A percentile compares a stretch with the other conserved stretches of the same genome.
phyloP scores from a whole-genome alignment of 1,140 invertebrate genomes.

The Rhagoletis zephyria region DNA sequence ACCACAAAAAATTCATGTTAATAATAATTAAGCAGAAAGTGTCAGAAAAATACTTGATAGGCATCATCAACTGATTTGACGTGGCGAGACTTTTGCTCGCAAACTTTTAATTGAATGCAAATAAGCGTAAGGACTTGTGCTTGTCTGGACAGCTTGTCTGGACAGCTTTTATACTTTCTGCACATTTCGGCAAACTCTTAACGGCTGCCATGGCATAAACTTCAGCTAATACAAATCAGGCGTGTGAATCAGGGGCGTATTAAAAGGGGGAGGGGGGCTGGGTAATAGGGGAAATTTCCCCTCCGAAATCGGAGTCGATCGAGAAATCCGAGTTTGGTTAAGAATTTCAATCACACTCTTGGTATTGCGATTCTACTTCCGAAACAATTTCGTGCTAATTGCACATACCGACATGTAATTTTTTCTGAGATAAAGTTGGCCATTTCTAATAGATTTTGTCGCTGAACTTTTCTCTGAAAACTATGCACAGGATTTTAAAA shows the following conservation, averaged over 20 bases:
- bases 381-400: too few relatives aligned
- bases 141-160: not conserved
- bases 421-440: too few relatives aligned
- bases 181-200: not conserved
- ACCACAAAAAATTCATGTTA: not conserved
- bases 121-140: not conserved
- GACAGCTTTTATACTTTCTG: not conserved
- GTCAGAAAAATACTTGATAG: not conserved
- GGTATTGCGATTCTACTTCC: too few relatives aligned
- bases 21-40: constrained; percentile 18
- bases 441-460: too few relatives aligned
- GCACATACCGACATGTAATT: too few relatives aligned
- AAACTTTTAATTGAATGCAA: constrained; percentile 51
- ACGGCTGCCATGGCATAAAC: not conserved
- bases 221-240: not conserved
- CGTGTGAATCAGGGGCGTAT: not conserved
- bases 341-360: too few relatives aligned
- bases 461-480: too few relatives aligned
- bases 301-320: too few relatives aligned
- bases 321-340: too few relatives aligned
- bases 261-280: too few relatives aligned
- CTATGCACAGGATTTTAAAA: too few relatives aligned
- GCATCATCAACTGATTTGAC: not conserved
- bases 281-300: too few relatives aligned
- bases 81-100: constrained; percentile 15